Conservation (phyloP, 53 echinoderm and acorn worm species). For the Paracentrotus lividus region DNA sequence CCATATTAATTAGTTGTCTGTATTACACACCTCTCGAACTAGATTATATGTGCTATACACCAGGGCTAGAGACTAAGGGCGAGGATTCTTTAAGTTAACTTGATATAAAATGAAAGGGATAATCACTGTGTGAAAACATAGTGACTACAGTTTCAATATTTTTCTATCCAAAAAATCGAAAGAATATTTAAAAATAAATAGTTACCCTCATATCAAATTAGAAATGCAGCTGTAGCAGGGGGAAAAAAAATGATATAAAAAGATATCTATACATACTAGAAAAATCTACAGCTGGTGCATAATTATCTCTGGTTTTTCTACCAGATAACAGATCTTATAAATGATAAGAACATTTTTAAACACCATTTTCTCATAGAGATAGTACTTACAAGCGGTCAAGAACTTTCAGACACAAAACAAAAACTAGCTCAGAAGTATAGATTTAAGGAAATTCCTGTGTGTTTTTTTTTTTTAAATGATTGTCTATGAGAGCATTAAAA, state of each 20-base stretch:
- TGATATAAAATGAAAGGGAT: constrained; percentile 4
- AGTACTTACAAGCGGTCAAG: not conserved
- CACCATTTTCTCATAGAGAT: not conserved
- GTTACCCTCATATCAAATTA: not conserved
- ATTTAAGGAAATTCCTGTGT: too few relatives aligned
- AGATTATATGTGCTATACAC: not conserved
- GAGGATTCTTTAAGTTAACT: not conserved
- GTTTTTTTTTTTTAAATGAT: too few relatives aligned
- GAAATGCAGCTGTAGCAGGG: not conserved
- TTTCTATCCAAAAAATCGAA: not conserved
- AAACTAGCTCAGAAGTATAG: not conserved
- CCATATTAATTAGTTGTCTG: constrained; percentile 13
- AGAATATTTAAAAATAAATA: not conserved
- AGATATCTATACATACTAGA: not conserved
- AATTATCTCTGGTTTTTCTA: not conserved
- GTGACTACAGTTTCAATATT: not conserved
- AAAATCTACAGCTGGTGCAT: not conserved
- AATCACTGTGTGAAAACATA: not conserved
- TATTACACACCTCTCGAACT: constrained; percentile 39
- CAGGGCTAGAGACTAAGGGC: not conserved
- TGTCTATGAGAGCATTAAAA: too few relatives aligned
- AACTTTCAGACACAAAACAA: not conserved
- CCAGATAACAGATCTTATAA: not conserved
- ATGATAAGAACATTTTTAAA: not conserved
- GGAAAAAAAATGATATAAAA: not conserved